These are phyloP conservation scores for Hydrocynus forskahlii DNA, from an alignment of 2,797 vertebrate species.

Conservation along the genomic window DNA sequence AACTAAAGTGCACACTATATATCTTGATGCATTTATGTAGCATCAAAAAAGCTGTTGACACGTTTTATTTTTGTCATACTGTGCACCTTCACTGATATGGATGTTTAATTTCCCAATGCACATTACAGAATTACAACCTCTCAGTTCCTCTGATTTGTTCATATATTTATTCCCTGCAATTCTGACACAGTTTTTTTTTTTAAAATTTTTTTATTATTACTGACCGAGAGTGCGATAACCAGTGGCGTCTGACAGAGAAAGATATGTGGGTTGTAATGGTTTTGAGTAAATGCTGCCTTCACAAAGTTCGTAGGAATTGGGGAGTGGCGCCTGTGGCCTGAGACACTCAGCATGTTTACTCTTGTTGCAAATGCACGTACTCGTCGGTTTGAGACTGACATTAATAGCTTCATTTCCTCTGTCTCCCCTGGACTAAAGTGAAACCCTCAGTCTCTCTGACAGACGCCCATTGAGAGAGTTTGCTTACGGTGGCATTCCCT, in stretches of 20 bases:
- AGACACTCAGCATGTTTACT: neutral
- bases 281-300: neutral
- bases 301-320: neutral
- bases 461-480: constrained; percentile 28
- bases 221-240: neutral
- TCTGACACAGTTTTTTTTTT: neutral
- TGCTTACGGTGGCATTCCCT: constrained; percentile 25
- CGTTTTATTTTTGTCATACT: no score
- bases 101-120: neutral
- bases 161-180: neutral
- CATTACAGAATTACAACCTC: neutral
- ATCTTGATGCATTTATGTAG: no score
- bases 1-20: no score
- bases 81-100: no score
- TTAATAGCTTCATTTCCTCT: constrained; percentile 7
- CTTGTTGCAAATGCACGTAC: neutral
- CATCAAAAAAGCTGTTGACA: no score
- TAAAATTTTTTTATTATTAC: neutral
- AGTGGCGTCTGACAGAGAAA: neutral
- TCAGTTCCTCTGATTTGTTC: neutral
- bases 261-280: neutral
- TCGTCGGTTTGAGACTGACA: neutral
- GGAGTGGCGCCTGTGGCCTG: neutral
- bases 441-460: constrained; percentile 3
- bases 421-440: neutral